phyloP scores from a whole-genome alignment of 2,888 invertebrate species.

The Geophilus truncorum region DNA sequence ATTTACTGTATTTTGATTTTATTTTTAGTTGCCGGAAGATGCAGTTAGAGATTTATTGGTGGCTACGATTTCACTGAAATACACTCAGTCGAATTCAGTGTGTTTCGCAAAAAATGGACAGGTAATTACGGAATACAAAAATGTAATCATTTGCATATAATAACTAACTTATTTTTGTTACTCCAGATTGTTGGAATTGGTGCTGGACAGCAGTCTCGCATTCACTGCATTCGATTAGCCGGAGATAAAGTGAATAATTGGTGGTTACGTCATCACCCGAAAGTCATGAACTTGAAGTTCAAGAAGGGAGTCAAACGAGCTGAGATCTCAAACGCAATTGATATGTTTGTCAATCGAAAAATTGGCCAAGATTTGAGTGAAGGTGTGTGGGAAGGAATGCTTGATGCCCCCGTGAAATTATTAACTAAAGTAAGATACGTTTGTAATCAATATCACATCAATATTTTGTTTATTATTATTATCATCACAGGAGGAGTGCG shows the following conservation, averaged over 20 bases:
- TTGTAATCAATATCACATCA: too few relatives aligned
- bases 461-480: not conserved
- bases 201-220: conserved; percentile 97
- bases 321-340: conserved; percentile 90
- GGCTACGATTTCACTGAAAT: conserved; percentile 93
- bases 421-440: conserved; percentile 60
- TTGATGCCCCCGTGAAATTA: conserved; percentile 65
- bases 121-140: conserved; percentile 41
- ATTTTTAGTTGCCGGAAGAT: conserved; percentile 59
- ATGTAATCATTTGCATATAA: not conserved
- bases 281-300: conserved; percentile 75
- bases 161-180: not conserved
- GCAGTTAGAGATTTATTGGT: conserved; percentile 87
- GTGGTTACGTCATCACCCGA: conserved; percentile 92
- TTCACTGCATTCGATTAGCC: conserved; percentile 95
- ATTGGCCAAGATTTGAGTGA: conserved; percentile 78
- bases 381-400: conserved; percentile 67
- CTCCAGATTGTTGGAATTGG: conserved; percentile 87
- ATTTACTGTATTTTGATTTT: not conserved
- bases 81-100: conserved; percentile 97
- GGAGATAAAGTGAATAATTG: conserved; percentile 97
- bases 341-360: conserved; percentile 89
- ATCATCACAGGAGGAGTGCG: conserved; percentile 45
- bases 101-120: conserved; percentile 88
- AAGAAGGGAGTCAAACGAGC: conserved; percentile 80